Evolutionary conservation across 2,888 invertebrate genomes (phyloP), one percentile per base, ranked within the genome.

Genomic region (Stenotaenia linearis): DNA sequence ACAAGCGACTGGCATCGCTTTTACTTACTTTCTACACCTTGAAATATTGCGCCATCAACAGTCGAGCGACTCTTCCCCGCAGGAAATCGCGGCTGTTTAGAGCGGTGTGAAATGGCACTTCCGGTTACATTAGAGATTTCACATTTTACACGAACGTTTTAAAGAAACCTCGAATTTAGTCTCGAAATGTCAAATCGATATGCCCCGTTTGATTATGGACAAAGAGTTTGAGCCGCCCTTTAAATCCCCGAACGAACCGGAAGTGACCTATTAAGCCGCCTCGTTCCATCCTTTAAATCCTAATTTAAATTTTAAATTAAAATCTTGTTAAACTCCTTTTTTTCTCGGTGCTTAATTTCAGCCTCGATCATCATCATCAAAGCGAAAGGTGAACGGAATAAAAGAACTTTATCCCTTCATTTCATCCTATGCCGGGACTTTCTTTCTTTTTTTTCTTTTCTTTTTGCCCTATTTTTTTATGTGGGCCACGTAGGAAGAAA

Each of bases 301-400:
- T 50, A n/a, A n/a, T 18, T n/a, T 21, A 18, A 50, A 50, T 50
- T 21, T n/a, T 5, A 50, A 50, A 50, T 3, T 50, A 50, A n/a
- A 18, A 50, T n/a, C n/a, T n/a, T n/a, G 18, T 50, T 18, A 50
- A 18, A 32, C 9, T 32, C 9, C 50, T 3, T 50, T 50, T 3
- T 1, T 18, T 50, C 21, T 21, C 7, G 50, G 18, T 50, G 21
- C 50, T 50, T 50, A 50, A 50, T 50, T 21, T 21, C 50, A 18
- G 50, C 7, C 50, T 50, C 28, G 69, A 69, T 69, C 69, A 69
- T 69, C 69, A 69, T 69, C 69, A 69, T 69, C 69, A 69, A 69
- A 69, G n/a, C 9, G 69, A 69, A 69, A 69, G 69, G 69, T 69
- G 69, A 69, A 69, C 69, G 25, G 69, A 69, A 69, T 69, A 69